Percentiles rank a stretch among this genome's conserved stretches.
phyloP scores from a whole-genome alignment of 2,888 invertebrate species.

The Drosophila suboccidentalis region DNA sequence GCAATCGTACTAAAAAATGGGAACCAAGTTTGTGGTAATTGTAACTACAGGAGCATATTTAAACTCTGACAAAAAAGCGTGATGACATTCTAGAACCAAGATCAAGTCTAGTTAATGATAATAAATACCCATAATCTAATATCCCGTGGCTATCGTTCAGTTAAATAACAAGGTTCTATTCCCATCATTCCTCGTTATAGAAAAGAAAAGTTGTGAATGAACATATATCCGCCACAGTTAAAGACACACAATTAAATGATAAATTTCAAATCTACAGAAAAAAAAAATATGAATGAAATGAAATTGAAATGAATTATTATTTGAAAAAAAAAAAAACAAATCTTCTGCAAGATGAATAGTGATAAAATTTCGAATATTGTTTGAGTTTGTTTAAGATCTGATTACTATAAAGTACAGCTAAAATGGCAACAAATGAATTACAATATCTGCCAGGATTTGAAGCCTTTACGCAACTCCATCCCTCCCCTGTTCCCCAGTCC shows the following conservation, averaged over 20 bases:
- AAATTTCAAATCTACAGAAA: too few relatives aligned
- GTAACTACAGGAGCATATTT: neutral
- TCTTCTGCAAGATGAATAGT: neutral
- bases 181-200: too few relatives aligned
- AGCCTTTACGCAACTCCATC: neutral
- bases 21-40: neutral
- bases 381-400: slow-evolving; percentile 20
- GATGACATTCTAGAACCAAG: neutral
- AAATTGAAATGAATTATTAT: too few relatives aligned
- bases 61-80: neutral
- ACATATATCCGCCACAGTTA: too few relatives aligned
- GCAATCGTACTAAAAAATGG: neutral
- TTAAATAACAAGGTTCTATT: too few relatives aligned
- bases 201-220: too few relatives aligned
- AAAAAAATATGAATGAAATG: too few relatives aligned
- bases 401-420: slow-evolving; percentile 19
- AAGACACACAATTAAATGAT: too few relatives aligned
- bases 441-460: slow-evolving; percentile 29
- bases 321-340: neutral
- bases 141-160: too few relatives aligned
- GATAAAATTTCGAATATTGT: neutral
- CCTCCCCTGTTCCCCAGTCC: neutral
- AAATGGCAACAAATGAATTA: slow-evolving; percentile 36
- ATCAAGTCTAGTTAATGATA: neutral
- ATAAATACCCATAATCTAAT: neutral